Evolutionary conservation across 2,113 vertebrate species (phyloP), one percentile per base, ranked within the genome.

Genomic region (Labeo catla): DNA sequence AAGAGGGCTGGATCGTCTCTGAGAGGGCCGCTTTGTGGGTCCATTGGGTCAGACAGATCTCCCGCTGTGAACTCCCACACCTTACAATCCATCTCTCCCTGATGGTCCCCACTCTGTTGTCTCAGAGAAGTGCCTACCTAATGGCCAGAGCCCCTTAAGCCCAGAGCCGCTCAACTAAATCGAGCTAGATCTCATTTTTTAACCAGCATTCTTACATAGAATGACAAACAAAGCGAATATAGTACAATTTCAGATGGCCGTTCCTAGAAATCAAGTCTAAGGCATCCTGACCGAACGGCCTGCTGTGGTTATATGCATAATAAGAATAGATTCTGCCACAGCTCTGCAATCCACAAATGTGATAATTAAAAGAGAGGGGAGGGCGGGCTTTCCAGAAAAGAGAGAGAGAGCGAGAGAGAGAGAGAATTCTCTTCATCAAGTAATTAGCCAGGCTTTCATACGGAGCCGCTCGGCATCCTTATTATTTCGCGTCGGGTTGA

Each of bases 401-500:
- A 91, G 86, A 87, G 92, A 88, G 83, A 87, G 89, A 89, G 87
- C n/a, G 88, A 72, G 79, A 39, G 86, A 81, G 87, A 73, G 87
- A 23, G 88, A 89, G 87, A n/a, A 92, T 94, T 92, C 92, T 93
- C 94, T 92, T 94, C 93, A 94, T 93, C 94, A 92, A 90, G 89
- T 93, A 94, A 94, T 95, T 93, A 93, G 93, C 89, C 66, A 9
- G 66, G 81, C 66, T 84, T 86, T n/a, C 34, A 81, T 66, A n/a
- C 15, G 23, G 68, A 83, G 82, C 61, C 47, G 15, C 34, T 81
- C 34, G 28, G 47, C 11, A 84, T 80, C 36, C 39, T 84, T 45
- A 63, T 85, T 65, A 45, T 86, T 97, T 97, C 96, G 95, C 95
- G 95, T 95, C 96, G 96, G 96, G 95, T 34, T 47, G 94, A 92